phyloP scores from a whole-genome alignment of 2,888 invertebrate species.

The Scaptomyza flava region DNA sequence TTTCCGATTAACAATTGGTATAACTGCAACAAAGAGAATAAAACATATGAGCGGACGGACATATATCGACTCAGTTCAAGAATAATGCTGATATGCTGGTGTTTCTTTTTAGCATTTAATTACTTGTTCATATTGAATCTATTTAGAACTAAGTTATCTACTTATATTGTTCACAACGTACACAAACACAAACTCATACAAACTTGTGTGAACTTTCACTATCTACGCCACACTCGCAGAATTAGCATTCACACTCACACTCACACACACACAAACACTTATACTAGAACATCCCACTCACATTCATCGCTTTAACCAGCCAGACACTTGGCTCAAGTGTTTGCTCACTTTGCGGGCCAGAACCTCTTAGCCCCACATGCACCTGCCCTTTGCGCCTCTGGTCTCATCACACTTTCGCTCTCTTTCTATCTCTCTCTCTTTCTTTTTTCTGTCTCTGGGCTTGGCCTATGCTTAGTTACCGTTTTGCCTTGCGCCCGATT shows the following conservation, averaged over 20 bases:
- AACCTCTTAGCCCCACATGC: constrained; percentile 40
- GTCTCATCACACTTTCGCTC: constrained; percentile 19
- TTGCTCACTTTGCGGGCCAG: constrained; percentile 73
- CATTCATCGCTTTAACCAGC: constrained; percentile 66
- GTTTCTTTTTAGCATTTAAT: background rate
- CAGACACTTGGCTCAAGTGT: constrained; percentile 76
- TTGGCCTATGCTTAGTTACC: constrained; percentile 54
- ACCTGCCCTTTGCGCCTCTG: background rate
- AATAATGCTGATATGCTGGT: too few relatives aligned
- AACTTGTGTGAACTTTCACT: constrained; percentile 63
- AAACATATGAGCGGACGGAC: too few relatives aligned
- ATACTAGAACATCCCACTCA: constrained; percentile 20
- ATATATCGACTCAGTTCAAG: too few relatives aligned
- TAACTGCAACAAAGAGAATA: too few relatives aligned
- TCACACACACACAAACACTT: constrained; percentile 26
- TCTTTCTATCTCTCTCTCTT: background rate
- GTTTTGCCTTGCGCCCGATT: constrained; percentile 42
- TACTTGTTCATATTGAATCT: constrained; percentile 21
- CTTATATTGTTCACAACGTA: constrained; percentile 39
- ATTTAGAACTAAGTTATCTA: constrained; percentile 39
- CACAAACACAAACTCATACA: constrained; percentile 6
- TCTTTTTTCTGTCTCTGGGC: background rate
- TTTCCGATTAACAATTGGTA: too few relatives aligned
- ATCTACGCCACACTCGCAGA: constrained; percentile 28
- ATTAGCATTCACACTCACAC: constrained; percentile 41